A percentile compares a stretch with the other conserved stretches of the same genome.
phyloP scores from a whole-genome alignment of 2,797 vertebrate genomes.

The Galago senegalensis region DNA sequence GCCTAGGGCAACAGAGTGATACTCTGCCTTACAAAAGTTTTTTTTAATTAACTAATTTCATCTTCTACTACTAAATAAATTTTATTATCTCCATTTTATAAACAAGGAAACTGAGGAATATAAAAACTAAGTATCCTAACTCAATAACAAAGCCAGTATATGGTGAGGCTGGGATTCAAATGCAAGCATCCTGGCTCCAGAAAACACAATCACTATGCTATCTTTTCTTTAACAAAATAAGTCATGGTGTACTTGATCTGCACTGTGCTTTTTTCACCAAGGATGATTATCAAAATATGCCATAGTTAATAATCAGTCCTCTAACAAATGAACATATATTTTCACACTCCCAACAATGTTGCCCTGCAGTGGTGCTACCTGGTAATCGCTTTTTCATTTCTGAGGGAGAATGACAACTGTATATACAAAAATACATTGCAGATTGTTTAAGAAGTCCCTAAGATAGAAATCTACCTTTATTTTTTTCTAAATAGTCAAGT shows the following conservation, averaged over 20 bases:
- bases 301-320: not conserved
- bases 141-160: not conserved
- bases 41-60: not conserved
- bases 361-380: not conserved
- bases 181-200: not conserved
- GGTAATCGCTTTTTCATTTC: not conserved
- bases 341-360: not conserved
- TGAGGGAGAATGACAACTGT: not conserved
- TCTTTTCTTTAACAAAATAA: constrained; percentile 24
- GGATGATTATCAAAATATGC: not conserved
- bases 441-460: not conserved
- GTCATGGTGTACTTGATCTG: not conserved
- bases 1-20: too few species aligned
- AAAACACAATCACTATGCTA: not conserved
- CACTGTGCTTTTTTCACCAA: not conserved
- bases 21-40: too few species aligned
- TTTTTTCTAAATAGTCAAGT: constrained; percentile 24
- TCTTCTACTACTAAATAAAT: not conserved
- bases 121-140: not conserved
- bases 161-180: not conserved
- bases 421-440: not conserved
- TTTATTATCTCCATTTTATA: constrained; percentile 5
- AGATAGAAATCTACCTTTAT: constrained; percentile 28
- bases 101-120: not conserved
- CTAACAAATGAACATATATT: constrained; percentile 2